Base-by-base conservation (phyloP, 2,888 invertebrate genomes). In the Chydorus sphaericus region DNA sequence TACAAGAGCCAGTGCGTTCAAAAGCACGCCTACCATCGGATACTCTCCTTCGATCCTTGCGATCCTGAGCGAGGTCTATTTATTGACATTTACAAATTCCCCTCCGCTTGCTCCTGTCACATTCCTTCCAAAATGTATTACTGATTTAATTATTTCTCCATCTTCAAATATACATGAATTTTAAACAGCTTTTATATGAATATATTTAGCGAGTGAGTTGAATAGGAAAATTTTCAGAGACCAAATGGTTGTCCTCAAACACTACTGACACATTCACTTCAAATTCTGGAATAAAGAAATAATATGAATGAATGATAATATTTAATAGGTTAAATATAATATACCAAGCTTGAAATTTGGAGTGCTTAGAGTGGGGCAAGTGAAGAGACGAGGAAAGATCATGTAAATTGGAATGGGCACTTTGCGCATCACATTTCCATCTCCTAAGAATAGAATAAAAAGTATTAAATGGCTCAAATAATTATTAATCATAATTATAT, bases 201-300 rank as follows among this genome's bases (percentile, higher is more conserved):
- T n/a, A n/a, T n/a, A n/a, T n/a, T 61, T 74, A 71, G 65, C 78
- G 70, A 50, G 74, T 73, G 58, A 79, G 66, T 57, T 75, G 71
- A 54, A 92, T 82, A 7, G 90, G 91, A 69, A 96, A 93, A 69
- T 93, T 94, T 74, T 96, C 93, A 2, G 91, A 91, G 36, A 94
- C 86, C 57, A 92, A 75, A 68, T 91, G 87, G 67, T 94, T 91
- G 67, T 93, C 89, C 66, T 88, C 85, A 67, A 96, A 93, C 61
- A 93, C 81, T 31, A 94, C 79, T 1, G 93, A 87, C 52, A 96
- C 77, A 70, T 94, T 94, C 6, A 93, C 76, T 73, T 94, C 93
- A 73, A 96, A 96, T 70, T 94, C 94, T 93, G 77, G 61, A 82
- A 78, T 59, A 61, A 60, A 64, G 64, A 62, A 48, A 58, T 16